phyloP scores from a whole-genome alignment of 2,797 vertebrate genomes.

The Sciaenops ocellatus region DNA sequence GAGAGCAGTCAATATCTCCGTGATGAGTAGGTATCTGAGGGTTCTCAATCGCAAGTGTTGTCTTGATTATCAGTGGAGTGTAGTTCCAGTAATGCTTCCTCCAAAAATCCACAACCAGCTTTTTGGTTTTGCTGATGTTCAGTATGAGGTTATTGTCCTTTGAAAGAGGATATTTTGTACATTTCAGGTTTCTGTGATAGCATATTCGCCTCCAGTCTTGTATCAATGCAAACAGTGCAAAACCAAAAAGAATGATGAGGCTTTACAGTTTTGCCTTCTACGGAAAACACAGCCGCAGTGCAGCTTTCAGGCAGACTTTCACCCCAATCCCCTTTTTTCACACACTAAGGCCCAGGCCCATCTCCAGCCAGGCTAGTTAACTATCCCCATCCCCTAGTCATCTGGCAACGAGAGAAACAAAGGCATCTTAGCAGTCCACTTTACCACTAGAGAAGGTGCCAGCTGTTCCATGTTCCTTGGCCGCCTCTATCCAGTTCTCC shows the following conservation, averaged over 20 bases:
- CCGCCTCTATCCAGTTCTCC: neutral
- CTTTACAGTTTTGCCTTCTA: neutral
- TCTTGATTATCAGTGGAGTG: too few relatives aligned
- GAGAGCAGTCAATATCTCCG: neutral
- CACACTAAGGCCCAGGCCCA: neutral
- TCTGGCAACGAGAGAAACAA: neutral
- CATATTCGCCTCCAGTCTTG: too few relatives aligned
- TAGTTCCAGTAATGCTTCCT: too few relatives aligned
- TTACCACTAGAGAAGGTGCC: neutral
- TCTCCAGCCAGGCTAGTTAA: neutral
- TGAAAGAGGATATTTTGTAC: too few relatives aligned
- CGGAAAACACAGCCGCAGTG: neutral
- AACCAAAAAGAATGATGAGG: neutral
- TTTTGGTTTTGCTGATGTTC: too few relatives aligned
- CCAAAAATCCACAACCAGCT: too few relatives aligned
- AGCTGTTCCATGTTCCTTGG: slow-evolving; percentile 2
- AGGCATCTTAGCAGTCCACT: neutral
- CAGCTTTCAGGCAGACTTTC: neutral
- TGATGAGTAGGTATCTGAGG: neutral
- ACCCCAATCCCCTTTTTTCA: neutral
- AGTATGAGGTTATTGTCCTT: too few relatives aligned
- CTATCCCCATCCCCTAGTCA: neutral
- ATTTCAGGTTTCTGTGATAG: too few relatives aligned
- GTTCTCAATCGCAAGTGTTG: too few relatives aligned
- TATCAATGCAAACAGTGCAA: neutral